Conservation (phyloP, 2,113 vertebrate species). For the Corythoichthys intestinalis region DNA sequence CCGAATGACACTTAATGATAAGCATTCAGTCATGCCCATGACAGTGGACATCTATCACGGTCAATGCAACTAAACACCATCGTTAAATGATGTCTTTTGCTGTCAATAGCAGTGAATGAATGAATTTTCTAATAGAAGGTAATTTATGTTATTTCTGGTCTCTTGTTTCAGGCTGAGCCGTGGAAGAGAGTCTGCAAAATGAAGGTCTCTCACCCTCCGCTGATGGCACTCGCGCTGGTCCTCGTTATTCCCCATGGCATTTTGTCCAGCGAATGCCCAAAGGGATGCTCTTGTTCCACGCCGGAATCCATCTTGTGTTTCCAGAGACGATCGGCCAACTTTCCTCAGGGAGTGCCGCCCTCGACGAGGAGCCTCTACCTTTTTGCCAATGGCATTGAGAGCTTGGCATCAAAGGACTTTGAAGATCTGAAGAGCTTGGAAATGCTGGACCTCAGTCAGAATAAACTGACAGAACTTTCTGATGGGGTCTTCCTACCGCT, state of each 20-base stretch:
- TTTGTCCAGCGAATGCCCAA: slow-evolving; percentile 58
- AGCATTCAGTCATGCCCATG: no score
- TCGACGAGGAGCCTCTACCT: slow-evolving; percentile 78
- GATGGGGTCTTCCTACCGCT: slow-evolving; percentile 82
- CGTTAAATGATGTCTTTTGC: no score
- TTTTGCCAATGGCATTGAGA: slow-evolving; percentile 86
- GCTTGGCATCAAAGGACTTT: slow-evolving; percentile 76
- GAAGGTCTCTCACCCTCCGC: slow-evolving; percentile 55
- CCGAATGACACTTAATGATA: no score
- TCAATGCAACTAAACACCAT: neutral
- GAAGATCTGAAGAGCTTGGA: slow-evolving; percentile 73
- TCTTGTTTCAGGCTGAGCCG: slow-evolving; percentile 51
- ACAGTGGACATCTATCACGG: no score
- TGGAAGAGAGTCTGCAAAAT: slow-evolving; percentile 55
- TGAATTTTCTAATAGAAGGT: slow-evolving; percentile 8
- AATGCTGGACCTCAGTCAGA: slow-evolving; percentile 93
- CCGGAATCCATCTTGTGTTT: slow-evolving; percentile 66
- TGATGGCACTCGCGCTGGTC: slow-evolving; percentile 59
- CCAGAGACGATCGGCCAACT: slow-evolving; percentile 55
- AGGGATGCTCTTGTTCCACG: slow-evolving; percentile 57
- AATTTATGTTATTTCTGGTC: slow-evolving; percentile 26
- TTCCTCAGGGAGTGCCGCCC: slow-evolving; percentile 75
- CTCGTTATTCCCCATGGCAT: slow-evolving; percentile 43
- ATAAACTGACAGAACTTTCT: slow-evolving; percentile 82
- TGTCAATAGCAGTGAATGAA: neutral